phyloP scores from a whole-genome alignment of 2,797 vertebrate genomes.

The Muraenolepis orangiensis region DNA sequence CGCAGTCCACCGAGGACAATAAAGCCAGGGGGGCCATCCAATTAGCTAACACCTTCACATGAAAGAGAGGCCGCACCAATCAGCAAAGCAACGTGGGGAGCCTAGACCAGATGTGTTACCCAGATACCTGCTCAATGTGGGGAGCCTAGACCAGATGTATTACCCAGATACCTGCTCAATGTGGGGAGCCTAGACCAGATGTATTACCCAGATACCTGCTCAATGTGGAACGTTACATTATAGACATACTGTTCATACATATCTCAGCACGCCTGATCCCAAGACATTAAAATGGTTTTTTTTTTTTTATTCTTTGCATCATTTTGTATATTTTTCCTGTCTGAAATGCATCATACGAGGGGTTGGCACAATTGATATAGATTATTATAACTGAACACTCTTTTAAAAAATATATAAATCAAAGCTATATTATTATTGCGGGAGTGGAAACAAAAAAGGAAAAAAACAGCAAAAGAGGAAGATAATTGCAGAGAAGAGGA shows the following conservation, averaged over 20 bases:
- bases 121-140: not conserved
- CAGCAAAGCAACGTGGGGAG: not conserved
- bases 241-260: not conserved
- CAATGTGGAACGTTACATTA: not conserved
- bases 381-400: conserved; percentile 28
- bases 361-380: not conserved
- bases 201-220: not conserved
- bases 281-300: too few species aligned
- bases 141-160: not conserved
- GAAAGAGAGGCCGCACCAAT: not conserved
- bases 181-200: not conserved
- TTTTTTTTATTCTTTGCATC: too few species aligned
- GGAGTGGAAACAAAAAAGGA: conserved; percentile 34
- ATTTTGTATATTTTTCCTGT: too few species aligned
- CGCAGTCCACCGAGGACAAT: not conserved
- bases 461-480: conserved; percentile 18
- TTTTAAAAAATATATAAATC: conserved; percentile 9
- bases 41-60: not conserved
- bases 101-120: not conserved
- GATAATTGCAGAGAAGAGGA: conserved; percentile 40
- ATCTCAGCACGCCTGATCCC: too few species aligned
- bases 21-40: not conserved
- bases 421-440: conserved; percentile 28
- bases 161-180: not conserved
- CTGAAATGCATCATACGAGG: not conserved